These are phyloP conservation scores for Centropyge bicolor DNA, from an alignment of 2,797 vertebrate species.

Conservation along the genomic window DNA sequence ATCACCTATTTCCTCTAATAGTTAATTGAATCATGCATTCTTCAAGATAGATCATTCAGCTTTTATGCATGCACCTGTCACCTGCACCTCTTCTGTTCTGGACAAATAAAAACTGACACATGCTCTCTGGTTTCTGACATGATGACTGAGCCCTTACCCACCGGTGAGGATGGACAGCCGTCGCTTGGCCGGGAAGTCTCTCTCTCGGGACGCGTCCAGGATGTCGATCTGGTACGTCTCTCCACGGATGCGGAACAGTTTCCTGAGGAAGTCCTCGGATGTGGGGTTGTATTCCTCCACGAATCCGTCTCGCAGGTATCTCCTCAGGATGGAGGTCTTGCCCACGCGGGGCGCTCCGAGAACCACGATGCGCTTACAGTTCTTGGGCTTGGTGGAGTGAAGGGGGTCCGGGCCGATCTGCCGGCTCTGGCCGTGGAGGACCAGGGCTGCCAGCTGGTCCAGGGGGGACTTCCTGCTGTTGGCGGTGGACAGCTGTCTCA, in stretches of 20 bases:
- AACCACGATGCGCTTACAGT: slow-evolving; percentile 85
- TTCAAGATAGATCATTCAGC: not conserved
- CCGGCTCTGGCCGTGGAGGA: slow-evolving; percentile 72
- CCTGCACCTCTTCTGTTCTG: not conserved
- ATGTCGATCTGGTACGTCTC: slow-evolving; percentile 86
- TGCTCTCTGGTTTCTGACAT: not conserved
- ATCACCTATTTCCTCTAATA: not conserved
- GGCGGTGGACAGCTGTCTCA: slow-evolving; percentile 38
- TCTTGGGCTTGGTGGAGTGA: slow-evolving; percentile 79
- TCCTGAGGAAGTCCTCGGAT: slow-evolving; percentile 85
- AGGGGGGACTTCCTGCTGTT: slow-evolving; percentile 66
- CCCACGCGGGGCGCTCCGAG: slow-evolving; percentile 86
- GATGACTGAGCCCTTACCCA: slow-evolving; percentile 55
- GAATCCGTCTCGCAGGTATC: slow-evolving; percentile 85
- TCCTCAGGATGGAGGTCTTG: slow-evolving; percentile 85
- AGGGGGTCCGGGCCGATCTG: slow-evolving; percentile 58
- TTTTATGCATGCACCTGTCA: slow-evolving; percentile 15
- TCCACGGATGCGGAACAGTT: slow-evolving; percentile 85
- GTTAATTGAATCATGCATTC: not conserved
- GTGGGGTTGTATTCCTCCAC: slow-evolving; percentile 86
- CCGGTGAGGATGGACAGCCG: slow-evolving; percentile 88
- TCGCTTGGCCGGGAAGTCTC: slow-evolving; percentile 85
- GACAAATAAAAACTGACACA: not conserved
- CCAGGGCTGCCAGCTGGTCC: slow-evolving; percentile 78
- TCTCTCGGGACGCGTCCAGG: slow-evolving; percentile 85